Percentiles rank a stretch among this genome's conserved stretches.
These are phyloP conservation scores for Harpegnathos saltator DNA, from an alignment of 1,140 invertebrate genomes.

Conservation along the genomic window DNA sequence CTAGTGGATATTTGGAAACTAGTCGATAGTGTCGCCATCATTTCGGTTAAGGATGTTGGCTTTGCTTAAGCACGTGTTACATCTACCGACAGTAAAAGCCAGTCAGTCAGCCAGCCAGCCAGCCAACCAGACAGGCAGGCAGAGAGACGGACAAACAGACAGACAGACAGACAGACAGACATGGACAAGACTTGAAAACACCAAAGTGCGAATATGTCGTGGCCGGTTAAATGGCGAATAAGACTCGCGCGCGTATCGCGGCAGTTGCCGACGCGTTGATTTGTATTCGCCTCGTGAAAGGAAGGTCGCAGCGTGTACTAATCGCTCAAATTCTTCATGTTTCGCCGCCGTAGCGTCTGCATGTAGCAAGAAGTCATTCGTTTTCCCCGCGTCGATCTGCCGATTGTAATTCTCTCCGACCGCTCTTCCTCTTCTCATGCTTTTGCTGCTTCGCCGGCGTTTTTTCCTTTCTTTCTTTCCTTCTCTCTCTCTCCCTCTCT, in stretches of 20 bases:
- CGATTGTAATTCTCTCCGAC: slow-evolving; percentile 39
- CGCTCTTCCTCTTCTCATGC: background rate
- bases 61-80: background rate
- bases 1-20: too few species aligned
- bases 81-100: too few species aligned
- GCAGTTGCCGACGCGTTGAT: slow-evolving; percentile 50
- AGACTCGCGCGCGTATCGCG: slow-evolving; percentile 42
- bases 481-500: too few species aligned
- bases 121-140: slow-evolving; percentile 13
- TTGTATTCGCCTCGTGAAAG: slow-evolving; percentile 62
- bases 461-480: too few species aligned
- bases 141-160: background rate
- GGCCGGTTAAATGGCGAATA: slow-evolving; percentile 24
- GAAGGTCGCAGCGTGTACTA: slow-evolving; percentile 62
- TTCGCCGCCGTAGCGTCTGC: background rate
- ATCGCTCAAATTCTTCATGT: slow-evolving; percentile 63
- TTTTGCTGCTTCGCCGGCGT: slow-evolving; percentile 8
- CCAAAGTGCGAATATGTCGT: slow-evolving; percentile 31
- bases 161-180: slow-evolving; percentile 2
- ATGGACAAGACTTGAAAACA: slow-evolving; percentile 27
- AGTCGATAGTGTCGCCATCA: too few species aligned
- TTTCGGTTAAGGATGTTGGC: background rate
- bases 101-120: too few species aligned
- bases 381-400: slow-evolving; percentile 31
- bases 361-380: slow-evolving; percentile 36